Evolutionary conservation across 2,113 vertebrate genomes (phyloP), one percentile per base, ranked within the genome.

Genomic region (Macheiramphus alcinus): DNA sequence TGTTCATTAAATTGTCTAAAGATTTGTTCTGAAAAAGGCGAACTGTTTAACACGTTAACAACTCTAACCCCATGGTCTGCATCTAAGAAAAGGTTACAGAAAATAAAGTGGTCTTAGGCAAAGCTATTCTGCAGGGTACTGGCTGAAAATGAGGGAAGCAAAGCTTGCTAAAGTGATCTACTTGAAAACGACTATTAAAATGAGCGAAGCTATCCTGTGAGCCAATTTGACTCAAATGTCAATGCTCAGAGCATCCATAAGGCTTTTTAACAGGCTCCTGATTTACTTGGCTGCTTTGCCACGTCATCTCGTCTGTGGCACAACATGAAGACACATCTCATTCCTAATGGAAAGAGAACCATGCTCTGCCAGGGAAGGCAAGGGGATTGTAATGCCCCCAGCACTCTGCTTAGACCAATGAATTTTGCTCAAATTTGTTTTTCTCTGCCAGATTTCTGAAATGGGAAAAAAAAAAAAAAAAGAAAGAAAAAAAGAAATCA

Each of bases 401-500:
- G 70, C 91, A 83, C 91, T 97, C 92, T 19, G 52, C 88, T 97
- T n/a, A 84, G 82, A 85, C 93, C 97, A 82, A 91, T 47, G 93
- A 96, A 96, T 97, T 97, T 68, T 79, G 82, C 50, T 96, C 94
- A 88, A 36, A 97, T 97, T 97, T 97, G 92, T 93, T 97, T 97
- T 98, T 97, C 96, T 97, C 91, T 0, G 13, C 85, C 91, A 95
- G 95, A 96, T 96, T 96, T 96, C 97, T 97, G 90, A 94, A 98
- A 98, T 94, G 90, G 48, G 48, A 2, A 36, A 66, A 25, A 34
- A 47, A 63, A 52, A 48, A 48, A 22, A 12, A 92, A 86, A n/a
- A n/a, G n/a, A n/a, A n/a, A n/a, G n/a, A n/a, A 19, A 55, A 32
- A 65, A 83, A 71, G 71, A 97, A 98, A 98, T 98, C 98, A 95